Evolutionary conservation across 2,113 vertebrate genomes (phyloP).

Genomic region (Plotosus lineatus): DNA sequence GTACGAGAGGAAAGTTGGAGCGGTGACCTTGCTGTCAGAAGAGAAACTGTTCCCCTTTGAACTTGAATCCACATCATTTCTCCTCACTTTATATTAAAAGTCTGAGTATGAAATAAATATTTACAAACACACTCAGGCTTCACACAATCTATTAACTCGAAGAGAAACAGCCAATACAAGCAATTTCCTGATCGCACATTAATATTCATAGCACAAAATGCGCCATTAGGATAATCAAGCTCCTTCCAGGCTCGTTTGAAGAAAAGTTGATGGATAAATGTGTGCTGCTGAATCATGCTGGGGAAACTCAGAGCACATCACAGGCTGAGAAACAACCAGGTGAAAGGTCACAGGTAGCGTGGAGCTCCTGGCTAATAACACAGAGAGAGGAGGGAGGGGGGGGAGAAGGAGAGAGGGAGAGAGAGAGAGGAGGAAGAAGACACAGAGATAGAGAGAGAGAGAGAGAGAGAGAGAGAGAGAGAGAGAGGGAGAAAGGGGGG

Average conservation of each 20-base stretch:
- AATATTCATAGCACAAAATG: conserved; percentile 58
- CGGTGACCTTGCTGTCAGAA: neutral
- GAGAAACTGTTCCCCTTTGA: neutral
- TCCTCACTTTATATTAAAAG: neutral
- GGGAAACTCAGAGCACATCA: conserved; percentile 18
- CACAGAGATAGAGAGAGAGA: too few species aligned
- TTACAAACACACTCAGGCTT: conserved; percentile 15
- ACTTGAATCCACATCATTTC: neutral
- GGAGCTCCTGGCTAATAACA: neutral
- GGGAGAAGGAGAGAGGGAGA: too few species aligned
- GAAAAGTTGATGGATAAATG: conserved; percentile 47
- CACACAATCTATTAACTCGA: conserved; percentile 30
- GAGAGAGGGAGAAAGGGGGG: too few species aligned
- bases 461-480: too few species aligned
- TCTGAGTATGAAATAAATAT: conserved; percentile 8
- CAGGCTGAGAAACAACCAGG: neutral
- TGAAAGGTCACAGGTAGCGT: conserved; percentile 26
- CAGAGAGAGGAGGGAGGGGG: too few species aligned
- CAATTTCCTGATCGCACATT: conserved; percentile 55
- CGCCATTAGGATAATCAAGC: conserved; percentile 59
- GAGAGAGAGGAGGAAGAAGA: too few species aligned
- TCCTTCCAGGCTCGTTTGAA: conserved; percentile 51
- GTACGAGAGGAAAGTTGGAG: neutral
- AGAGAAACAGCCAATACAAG: conserved; percentile 46
- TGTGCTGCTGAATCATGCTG: conserved; percentile 32